Conservation (phyloP, 2,888 invertebrate species). For the Listrodromus nycthemerus region DNA sequence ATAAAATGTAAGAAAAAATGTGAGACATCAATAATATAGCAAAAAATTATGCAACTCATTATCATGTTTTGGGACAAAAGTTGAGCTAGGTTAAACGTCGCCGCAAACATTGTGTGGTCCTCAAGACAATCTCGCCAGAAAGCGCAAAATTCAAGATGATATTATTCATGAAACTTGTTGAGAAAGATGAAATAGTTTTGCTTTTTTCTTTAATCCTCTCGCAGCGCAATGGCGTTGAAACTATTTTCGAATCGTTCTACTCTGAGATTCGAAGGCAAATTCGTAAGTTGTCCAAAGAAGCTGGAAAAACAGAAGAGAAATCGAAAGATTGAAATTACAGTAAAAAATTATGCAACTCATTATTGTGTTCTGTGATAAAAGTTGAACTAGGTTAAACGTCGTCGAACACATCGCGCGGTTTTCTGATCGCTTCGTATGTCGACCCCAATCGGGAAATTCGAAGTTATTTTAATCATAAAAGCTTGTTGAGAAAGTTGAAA, state of each 20-base stretch:
- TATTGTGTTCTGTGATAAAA: background rate
- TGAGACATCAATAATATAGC: background rate
- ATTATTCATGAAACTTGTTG: background rate
- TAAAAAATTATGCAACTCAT: slow-evolving; percentile 41
- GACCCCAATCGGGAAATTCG: background rate
- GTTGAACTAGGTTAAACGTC: slow-evolving; percentile 44
- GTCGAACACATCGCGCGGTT: slow-evolving; percentile 33
- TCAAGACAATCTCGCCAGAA: background rate
- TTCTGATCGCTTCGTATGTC: background rate
- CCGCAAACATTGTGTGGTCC: slow-evolving; percentile 32
- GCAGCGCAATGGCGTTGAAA: background rate
- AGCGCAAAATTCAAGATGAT: background rate
- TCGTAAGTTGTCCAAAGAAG: background rate
- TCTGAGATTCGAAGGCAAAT: background rate
- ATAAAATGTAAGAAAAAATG: background rate
- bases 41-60: slow-evolving; percentile 42
- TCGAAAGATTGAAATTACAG: background rate
- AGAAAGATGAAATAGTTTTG: slow-evolving; percentile 22
- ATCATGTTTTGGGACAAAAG: background rate
- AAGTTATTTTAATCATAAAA: slow-evolving; percentile 5
- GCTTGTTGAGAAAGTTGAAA: slow-evolving; percentile 2
- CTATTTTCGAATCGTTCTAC: background rate
- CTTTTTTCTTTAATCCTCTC: slow-evolving; percentile 46
- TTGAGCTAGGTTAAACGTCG: slow-evolving; percentile 43
- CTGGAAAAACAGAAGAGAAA: background rate